These are phyloP conservation scores for Clinocottus analis DNA, from an alignment of 2,113 vertebrate species.

Conservation along the genomic window DNA sequence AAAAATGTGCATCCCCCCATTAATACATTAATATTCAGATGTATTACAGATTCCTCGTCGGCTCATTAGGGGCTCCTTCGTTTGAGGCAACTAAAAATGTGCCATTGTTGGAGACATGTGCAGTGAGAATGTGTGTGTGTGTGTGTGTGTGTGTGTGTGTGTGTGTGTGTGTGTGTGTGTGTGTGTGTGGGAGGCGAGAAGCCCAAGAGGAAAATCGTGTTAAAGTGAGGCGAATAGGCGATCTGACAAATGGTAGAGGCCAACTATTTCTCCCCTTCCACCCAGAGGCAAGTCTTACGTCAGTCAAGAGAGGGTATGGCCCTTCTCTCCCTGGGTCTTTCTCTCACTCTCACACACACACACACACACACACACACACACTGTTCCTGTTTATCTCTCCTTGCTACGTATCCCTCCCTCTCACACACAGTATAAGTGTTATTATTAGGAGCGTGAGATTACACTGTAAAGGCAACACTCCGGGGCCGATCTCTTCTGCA, in stretches of 20 bases:
- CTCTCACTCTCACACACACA: not conserved
- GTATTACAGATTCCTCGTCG: not conserved
- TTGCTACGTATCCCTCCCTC: not conserved
- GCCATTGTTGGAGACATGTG: not conserved
- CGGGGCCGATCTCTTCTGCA: conserved; percentile 15
- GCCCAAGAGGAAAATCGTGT: conserved; percentile 29
- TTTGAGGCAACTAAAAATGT: not conserved
- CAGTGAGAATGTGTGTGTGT: no score
- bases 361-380: conserved; percentile 5
- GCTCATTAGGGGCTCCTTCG: conserved; percentile 21
- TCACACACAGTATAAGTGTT: conserved; percentile 13
- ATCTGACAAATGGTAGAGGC: conserved; percentile 50
- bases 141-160: not conserved
- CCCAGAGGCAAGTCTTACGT: conserved; percentile 40
- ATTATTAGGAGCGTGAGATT: conserved; percentile 33
- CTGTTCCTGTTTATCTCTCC: conserved; percentile 7
- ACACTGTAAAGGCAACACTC: conserved; percentile 12
- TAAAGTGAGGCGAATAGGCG: conserved; percentile 25
- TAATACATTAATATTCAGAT: conserved; percentile 13
- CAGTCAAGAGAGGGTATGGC: conserved; percentile 33
- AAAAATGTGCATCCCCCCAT: not conserved
- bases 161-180: not conserved
- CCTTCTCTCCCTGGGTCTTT: not conserved
- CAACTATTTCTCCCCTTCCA: conserved; percentile 12
- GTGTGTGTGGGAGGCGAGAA: not conserved